Evolutionary conservation across 2,113 vertebrate genomes (phyloP), one percentile per base, ranked within the genome.

Genomic region (Platanista minor): DNA sequence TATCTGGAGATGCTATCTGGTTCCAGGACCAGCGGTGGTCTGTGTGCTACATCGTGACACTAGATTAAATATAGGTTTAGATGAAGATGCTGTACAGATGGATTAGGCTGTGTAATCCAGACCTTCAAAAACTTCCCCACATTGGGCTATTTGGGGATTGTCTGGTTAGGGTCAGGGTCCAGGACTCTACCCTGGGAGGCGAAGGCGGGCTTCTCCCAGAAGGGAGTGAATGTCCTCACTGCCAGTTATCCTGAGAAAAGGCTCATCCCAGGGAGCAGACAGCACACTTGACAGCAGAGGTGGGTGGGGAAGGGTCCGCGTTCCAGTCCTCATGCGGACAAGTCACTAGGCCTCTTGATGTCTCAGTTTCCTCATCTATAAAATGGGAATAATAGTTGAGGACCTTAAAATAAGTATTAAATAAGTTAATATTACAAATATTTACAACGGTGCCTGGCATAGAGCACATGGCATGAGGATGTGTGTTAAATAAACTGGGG

Each of bases 381-480:
- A 80, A 43, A 41, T 49, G 12, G 15, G 39, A 13, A 15, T n/a
- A 66, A 67, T 57, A 39, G 15, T 27, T 23, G 43, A 33, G 23
- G 78, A 43, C 88, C 59, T 92, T n/a, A 49, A 90, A 66, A 21
- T 64, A 84, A 61, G 39, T 33, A 39, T 62, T 71, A 72, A 81
- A 64, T 39, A 82, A n/a, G 17, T 61, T 57, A 62, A 18, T 57
- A 59, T 57, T 74, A 83, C 29, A 54, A 72, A 52, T 78, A 46
- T 21, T 11, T 13, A 3, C n/a, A 49, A 41, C 8, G 23, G 21
- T 25, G 2, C 46, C 39, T 81, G 25, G 54, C 57, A 43, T 20
- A 21, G 33, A 75, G 39, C 67, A 82, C 59, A 12, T 36, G 71
- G n/a, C 84, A 0, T 41, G 14, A 64, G 36, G 39, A 9, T 20